Evolutionary conservation across 2,888 invertebrate species (phyloP).

Genomic region (Rotaria socialis): DNA sequence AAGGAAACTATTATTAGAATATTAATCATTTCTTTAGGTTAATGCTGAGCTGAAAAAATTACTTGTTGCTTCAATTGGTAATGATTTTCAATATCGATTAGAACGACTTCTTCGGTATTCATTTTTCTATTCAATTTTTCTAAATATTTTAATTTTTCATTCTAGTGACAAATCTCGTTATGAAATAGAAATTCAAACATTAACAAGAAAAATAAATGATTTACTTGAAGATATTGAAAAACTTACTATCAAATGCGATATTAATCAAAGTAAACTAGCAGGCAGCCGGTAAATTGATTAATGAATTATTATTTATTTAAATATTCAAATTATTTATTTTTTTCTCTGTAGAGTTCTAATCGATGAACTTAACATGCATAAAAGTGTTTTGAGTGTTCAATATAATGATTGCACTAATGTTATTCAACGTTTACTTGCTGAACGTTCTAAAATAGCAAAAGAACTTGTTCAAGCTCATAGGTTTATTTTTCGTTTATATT

Average conservation of each 20-base stretch:
- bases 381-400: not conserved
- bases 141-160: not conserved
- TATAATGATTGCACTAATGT: not conserved
- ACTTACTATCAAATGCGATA: conserved; percentile 8
- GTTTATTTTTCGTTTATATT: not conserved
- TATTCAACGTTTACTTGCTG: conserved; percentile 22
- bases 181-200: conserved; percentile 39
- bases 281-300: not conserved
- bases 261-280: conserved; percentile 13
- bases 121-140: not conserved
- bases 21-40: conserved; percentile 63
- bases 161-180: conserved; percentile 42
- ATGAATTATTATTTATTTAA: not conserved
- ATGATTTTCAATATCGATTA: conserved; percentile 81
- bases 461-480: conserved; percentile 10
- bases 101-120: conserved; percentile 74
- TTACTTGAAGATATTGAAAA: conserved; percentile 34
- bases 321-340: not conserved
- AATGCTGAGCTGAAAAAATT: conserved; percentile 86
- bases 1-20: not conserved
- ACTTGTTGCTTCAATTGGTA: conserved; percentile 87
- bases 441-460: not conserved
- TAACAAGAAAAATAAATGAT: conserved; percentile 15
- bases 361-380: conserved; percentile 17
- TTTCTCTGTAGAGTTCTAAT: not conserved